Conservation (phyloP, 2,888 invertebrate genomes). For the Octonoba sinensis region DNA sequence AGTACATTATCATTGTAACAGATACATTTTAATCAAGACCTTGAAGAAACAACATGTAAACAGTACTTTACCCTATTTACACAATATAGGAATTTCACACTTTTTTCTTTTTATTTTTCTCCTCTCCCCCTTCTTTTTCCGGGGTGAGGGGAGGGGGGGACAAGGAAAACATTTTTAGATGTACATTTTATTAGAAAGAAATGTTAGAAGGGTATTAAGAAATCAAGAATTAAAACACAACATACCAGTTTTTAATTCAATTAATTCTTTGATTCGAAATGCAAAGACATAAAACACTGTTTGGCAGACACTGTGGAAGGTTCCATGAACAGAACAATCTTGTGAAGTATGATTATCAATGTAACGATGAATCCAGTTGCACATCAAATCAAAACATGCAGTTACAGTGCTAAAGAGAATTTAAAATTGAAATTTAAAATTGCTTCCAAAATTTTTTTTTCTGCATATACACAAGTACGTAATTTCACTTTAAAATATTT, state of each 20-base stretch:
- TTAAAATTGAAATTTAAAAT: neutral
- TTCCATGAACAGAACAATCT: slow-evolving; percentile 81
- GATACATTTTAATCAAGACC: too few relatives aligned
- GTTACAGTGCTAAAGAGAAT: slow-evolving; percentile 76
- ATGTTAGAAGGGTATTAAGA: too few relatives aligned
- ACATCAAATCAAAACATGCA: slow-evolving; percentile 79
- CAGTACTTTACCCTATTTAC: too few relatives aligned
- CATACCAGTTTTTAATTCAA: slow-evolving; percentile 82
- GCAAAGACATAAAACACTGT: slow-evolving; percentile 92
- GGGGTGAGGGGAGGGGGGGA: too few relatives aligned
- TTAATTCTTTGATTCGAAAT: slow-evolving; percentile 87
- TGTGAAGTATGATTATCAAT: slow-evolving; percentile 73
- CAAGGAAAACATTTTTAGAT: too few relatives aligned
- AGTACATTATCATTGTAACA: too few relatives aligned
- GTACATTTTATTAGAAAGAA: too few relatives aligned
- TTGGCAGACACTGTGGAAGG: slow-evolving; percentile 94
- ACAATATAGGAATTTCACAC: too few relatives aligned
- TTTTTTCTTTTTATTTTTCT: too few relatives aligned
- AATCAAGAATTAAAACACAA: neutral
- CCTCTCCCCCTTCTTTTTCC: too few relatives aligned
- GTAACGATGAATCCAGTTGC: slow-evolving; percentile 88
- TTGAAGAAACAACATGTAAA: too few relatives aligned
- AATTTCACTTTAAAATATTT: too few relatives aligned
- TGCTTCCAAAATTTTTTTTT: neutral
- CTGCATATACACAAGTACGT: neutral